Evolutionary conservation across 2,113 vertebrate genomes (phyloP), one percentile per base, ranked within the genome.

Genomic region (Dromiciops gliroides): DNA sequence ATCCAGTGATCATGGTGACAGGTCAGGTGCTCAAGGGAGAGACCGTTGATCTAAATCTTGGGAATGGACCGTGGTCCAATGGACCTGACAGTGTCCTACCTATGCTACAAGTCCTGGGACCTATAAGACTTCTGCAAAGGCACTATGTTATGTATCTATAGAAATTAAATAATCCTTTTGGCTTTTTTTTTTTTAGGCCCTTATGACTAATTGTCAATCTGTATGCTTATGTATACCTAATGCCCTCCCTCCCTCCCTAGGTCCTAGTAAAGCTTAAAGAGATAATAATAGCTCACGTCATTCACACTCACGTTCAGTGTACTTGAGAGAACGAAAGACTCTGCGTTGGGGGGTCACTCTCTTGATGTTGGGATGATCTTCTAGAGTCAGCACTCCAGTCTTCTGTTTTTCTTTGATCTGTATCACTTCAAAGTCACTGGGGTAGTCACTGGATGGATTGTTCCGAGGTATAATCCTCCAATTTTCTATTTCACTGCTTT

Each of bases 391-490:
- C 89, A 99, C 98, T 94, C 99, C 99, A 50, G 98, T 98, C 48
- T 97, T 98, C 93, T 99, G 99, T 0, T 99, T 99, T 94, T 99
- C 99, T 0, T 99, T 99, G 94, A 99, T 99, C 98, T 99, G 99
- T 97, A 99, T 99, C 96, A 99, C 99, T 98, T 99, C 99, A 93
- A 99, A 99, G 98, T 99, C 99, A 5, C 99, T 99, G 5, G 99
- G 99, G 91, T 99, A 99, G 98, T 99, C 99, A 1, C 99, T 99
- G 94, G 99, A 99, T 0, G 99, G 99, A 98, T 99, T 99, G 98
- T 99, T 99, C 91, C 99, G 98, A 90, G 99, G 99, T 94, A 99
- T 98, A 67, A 99, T 99, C 98, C 98, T 99, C 99, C 99, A 99
- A 95, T 99, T 99, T 97, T 99, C 98, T 0, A 98, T 97, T 28